phyloP scores from a whole-genome alignment of 2,113 vertebrate genomes.

The Beaufortia kweichowensis region DNA sequence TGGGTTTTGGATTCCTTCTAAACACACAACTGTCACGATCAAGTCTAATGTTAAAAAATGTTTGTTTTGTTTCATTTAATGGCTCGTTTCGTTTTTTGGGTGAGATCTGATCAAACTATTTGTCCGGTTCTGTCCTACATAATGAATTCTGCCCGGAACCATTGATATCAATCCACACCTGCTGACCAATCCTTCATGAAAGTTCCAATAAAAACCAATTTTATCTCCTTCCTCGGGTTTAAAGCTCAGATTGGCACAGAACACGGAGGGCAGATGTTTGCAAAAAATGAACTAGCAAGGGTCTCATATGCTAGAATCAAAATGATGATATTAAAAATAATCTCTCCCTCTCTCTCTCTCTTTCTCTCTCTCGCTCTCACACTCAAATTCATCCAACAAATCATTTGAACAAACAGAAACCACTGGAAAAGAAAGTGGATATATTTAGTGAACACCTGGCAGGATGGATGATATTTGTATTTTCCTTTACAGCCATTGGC shows the following conservation, averaged over 20 bases:
- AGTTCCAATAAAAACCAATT: constrained; percentile 42
- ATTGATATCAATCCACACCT: constrained; percentile 31
- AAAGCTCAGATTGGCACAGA: constrained; percentile 58
- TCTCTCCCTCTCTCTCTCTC: constrained; percentile 14
- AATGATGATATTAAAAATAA: constrained; percentile 27
- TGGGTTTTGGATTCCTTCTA: constrained; percentile 11
- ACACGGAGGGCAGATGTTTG: constrained; percentile 51
- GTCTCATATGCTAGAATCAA: constrained; percentile 26
- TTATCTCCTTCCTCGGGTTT: constrained; percentile 20
- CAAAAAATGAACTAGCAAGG: constrained; percentile 23
- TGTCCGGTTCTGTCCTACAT: too few relatives aligned
- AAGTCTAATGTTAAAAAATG: too few relatives aligned
- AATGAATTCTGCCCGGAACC: constrained; percentile 1
- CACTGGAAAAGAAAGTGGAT: background rate
- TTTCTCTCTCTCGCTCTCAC: background rate
- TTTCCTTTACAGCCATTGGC: background rate
- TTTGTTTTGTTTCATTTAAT: too few relatives aligned
- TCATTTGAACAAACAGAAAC: background rate
- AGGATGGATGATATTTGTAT: background rate
- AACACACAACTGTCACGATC: background rate
- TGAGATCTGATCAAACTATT: too few relatives aligned
- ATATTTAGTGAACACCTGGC: background rate
- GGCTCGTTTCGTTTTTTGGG: too few relatives aligned
- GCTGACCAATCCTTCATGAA: constrained; percentile 34
- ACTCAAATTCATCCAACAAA: constrained; percentile 6